Evolutionary conservation across 2,888 invertebrate species (phyloP).

Genomic region (Temnothorax ravouxi): DNA sequence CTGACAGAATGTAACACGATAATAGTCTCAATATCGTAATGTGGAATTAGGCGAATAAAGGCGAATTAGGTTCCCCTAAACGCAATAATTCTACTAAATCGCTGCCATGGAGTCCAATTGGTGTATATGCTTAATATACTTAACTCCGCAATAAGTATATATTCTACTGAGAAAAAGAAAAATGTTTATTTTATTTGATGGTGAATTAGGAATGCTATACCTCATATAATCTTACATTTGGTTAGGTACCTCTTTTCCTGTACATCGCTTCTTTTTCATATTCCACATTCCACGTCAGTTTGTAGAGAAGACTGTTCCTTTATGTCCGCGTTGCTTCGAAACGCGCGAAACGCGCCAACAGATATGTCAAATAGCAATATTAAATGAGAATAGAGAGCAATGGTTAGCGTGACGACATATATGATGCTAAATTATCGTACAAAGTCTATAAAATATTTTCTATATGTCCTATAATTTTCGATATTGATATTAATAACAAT

Average conservation of each 20-base stretch:
- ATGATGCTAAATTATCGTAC: background rate
- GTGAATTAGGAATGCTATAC: background rate
- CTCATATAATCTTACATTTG: background rate
- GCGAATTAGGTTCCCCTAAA: background rate
- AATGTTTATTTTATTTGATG: background rate
- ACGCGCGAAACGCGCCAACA: conserved; percentile 9
- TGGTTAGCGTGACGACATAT: background rate
- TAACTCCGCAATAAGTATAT: background rate
- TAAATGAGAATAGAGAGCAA: background rate
- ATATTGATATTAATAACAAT: background rate
- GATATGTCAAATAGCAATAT: conserved; percentile 29
- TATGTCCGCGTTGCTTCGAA: background rate
- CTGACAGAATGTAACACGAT: too few relatives aligned
- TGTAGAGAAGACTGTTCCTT: background rate
- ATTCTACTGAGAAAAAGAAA: background rate
- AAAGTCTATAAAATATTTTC: background rate
- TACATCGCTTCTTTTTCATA: background rate
- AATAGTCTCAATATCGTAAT: too few relatives aligned
- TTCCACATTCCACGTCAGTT: conserved; percentile 19
- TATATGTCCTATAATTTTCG: background rate
- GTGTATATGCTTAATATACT: background rate
- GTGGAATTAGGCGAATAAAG: too few relatives aligned
- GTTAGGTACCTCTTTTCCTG: background rate
- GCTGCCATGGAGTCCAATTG: background rate
- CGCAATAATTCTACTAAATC: background rate